Evolutionary conservation across 2,797 vertebrate species (phyloP), one percentile per base, ranked within the genome.

Genomic region (Sebastes diaconus): DNA sequence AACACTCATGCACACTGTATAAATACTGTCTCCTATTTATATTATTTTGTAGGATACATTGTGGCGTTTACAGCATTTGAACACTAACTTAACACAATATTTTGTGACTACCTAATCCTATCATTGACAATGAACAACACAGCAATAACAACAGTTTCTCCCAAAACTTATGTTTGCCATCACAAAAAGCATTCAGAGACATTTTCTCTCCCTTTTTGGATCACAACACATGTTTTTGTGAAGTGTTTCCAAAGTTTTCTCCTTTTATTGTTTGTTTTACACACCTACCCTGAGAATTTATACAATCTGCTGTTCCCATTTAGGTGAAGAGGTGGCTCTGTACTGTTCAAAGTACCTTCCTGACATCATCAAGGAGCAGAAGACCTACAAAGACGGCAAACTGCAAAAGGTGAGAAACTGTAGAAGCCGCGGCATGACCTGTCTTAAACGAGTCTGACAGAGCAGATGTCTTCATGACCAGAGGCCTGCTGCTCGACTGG

Each of bases 321-420:
- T 90, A 99, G 99, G 99, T 83, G 99, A 99, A 89, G 99, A 99
- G 85, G 99, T 99, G 79, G 99, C 99, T 22, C 93, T 99, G 32
- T 99, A 99, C 88, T 99, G 99, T 95, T 98, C 98, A 90, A 99
- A 99, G 95, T 99, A 99, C 79, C 97, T 99, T 72, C 98, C 99
- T 64, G 97, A 97, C 54, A 96, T 98, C 81, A 99, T 99, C 92
- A 99, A 98, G 93, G 97, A 98, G 71, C 99, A 99, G 95, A 98
- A 97, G 85, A 96, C 97, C 2, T 99, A 99, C 88, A 98, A 98
- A 93, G 98, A 99, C 68, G 98, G 98, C 71, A 99, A 99, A 90
- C 88, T 99, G 87, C 98, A 99, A 80, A 99, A 99, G 97, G 99
- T 99, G 73, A 93, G 75, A 65, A 27, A 14, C 46, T 0, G 4